Base-by-base conservation (phyloP, 2,797 vertebrate species). In the Arnoldichthys spilopterus region DNA sequence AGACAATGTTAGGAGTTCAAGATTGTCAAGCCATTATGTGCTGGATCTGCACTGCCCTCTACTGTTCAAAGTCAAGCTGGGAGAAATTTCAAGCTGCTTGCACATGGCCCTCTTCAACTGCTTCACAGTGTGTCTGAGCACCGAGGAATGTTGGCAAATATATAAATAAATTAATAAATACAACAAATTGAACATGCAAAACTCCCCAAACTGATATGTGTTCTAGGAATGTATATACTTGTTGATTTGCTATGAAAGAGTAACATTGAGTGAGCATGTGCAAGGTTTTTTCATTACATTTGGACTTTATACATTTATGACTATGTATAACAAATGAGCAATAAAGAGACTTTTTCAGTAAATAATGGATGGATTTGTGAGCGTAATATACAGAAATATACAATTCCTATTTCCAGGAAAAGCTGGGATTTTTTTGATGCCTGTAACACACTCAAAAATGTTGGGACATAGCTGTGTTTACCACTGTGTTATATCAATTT, bases 141-240 rank as follows among this genome's bases (percentile, higher is more conserved):
- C 53, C 56, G 18, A 54, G 20, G 74, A 68, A 61, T 76, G 79
- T n/a, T 72, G 71, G 3, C 59, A 13, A 69, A 68, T 32, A 43
- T 64, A 82, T 74, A 85, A 87, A 88, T 88, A 87, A 87, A 86
- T 87, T 85, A 88, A 85, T 84, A 86, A 76, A 87, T 85, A 87
- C 56, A 78, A 80, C 59, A 76, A 30, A 67, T n/a, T 79, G 40
- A 77, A 79, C 32, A 81, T 72, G 53, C 74, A 32, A 32, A 72
- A 40, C 26, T 68, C 74, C 49, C 28, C 53, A 16, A 79, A 54
- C 24, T 58, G 53, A 26, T 47, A 72, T 15, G 37, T 47, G 24
- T 58, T 62, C 6, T 45, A 49, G 11, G 12, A n/a, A 37, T 73
- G 43, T 18, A 73, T 28, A 40, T 26, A 28, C 54, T 26, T n/a